Evolutionary conservation across 1,140 invertebrate genomes (phyloP).

Genomic region (Octopus bimaculoides): DNA sequence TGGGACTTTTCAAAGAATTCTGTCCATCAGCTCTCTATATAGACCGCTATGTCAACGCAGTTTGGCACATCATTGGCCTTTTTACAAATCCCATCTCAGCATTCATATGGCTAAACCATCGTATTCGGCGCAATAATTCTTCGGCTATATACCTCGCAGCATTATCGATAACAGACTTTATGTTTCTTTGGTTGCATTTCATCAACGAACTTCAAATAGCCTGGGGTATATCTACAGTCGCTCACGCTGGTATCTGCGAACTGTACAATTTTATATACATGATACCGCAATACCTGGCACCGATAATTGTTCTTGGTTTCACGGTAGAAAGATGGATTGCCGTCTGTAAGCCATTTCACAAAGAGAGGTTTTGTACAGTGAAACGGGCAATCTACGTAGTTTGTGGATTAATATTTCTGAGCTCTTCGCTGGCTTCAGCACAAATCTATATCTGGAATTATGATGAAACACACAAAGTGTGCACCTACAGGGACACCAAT

Average conservation of each 20-base stretch:
- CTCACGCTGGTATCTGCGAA: conserved; percentile 35
- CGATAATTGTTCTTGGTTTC: conserved; percentile 66
- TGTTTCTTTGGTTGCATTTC: conserved; percentile 45
- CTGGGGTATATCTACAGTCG: conserved; percentile 38
- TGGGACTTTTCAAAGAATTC: not conserved
- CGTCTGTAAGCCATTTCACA: conserved; percentile 71
- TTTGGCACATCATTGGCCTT: conserved; percentile 49
- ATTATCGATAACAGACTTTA: conserved; percentile 43
- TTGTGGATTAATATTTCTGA: conserved; percentile 19
- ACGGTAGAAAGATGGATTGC: conserved; percentile 83
- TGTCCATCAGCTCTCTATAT: conserved; percentile 21
- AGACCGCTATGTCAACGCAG: conserved; percentile 38
- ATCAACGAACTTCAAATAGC: conserved; percentile 48
- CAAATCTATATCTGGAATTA: conserved; percentile 33
- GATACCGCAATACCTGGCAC: conserved; percentile 40
- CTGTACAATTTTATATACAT: conserved; percentile 38
- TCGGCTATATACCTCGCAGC: conserved; percentile 52
- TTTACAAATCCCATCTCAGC: conserved; percentile 44
- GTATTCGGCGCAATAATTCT: conserved; percentile 43
- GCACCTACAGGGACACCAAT: not conserved
- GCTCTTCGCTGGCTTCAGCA: conserved; percentile 22
- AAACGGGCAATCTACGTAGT: conserved; percentile 69
- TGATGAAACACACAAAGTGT: conserved; percentile 15
- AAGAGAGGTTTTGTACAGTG: conserved; percentile 75
- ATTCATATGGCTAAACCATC: conserved; percentile 44